Evolutionary conservation across 2,113 vertebrate genomes (phyloP).

Genomic region (Cariama cristata): DNA sequence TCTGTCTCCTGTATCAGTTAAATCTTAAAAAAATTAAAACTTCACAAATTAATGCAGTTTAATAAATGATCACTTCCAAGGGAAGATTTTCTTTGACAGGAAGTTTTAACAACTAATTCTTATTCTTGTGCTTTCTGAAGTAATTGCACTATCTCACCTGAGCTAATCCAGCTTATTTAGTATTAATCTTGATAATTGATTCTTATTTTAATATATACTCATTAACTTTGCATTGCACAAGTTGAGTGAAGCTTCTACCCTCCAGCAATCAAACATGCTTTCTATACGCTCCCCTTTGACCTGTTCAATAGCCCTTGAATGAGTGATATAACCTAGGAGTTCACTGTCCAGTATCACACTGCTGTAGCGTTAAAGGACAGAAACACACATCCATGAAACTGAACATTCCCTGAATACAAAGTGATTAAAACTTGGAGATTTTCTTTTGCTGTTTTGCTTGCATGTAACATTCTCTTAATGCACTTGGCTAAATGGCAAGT

Average conservation of each 20-base stretch:
- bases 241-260: not conserved
- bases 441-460: not conserved
- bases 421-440: not conserved
- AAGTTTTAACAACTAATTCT: not conserved
- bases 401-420: not conserved
- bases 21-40: not conserved
- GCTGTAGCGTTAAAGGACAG: not conserved
- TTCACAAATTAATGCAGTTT: not conserved
- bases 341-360: not conserved
- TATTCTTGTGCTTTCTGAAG: not conserved
- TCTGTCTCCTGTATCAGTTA: not conserved
- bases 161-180: not conserved
- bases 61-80: not conserved
- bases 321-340: not conserved
- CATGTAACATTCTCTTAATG: not conserved
- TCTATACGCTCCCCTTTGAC: not conserved
- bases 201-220: not conserved
- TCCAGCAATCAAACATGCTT: not conserved
- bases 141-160: not conserved
- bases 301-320: not conserved
- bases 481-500: not conserved
- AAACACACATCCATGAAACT: not conserved
- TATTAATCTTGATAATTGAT: not conserved
- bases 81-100: not conserved
- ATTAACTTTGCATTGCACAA: not conserved